phyloP scores from a whole-genome alignment of 2,797 vertebrate species.

The Pristis pectinata region DNA sequence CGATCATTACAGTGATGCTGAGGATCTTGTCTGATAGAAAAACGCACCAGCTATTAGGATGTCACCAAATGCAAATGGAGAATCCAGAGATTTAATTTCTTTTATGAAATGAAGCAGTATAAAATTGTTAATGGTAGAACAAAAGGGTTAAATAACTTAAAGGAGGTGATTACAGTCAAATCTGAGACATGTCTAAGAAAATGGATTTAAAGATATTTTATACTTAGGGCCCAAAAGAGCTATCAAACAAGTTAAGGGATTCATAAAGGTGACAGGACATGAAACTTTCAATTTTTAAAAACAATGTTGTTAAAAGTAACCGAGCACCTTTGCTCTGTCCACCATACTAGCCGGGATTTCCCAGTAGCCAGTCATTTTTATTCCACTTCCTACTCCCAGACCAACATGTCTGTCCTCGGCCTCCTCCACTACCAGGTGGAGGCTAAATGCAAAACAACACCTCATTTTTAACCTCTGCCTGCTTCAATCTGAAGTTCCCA shows the following conservation, averaged over 20 bases:
- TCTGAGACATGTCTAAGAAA: background rate
- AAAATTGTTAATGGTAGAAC: conserved; percentile 15
- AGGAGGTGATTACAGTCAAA: background rate
- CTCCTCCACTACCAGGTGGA: too few species aligned
- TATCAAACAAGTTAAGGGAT: background rate
- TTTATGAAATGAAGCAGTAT: background rate
- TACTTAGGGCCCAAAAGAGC: background rate
- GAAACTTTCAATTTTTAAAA: too few species aligned
- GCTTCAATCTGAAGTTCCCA: too few species aligned
- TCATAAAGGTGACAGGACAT: background rate
- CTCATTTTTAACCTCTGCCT: too few species aligned
- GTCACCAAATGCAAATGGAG: too few species aligned
- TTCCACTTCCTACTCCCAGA: too few species aligned
- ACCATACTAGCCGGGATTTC: too few species aligned
- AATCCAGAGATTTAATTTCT: background rate
- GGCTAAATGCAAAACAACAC: too few species aligned
- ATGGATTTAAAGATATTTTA: background rate
- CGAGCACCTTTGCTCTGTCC: too few species aligned
- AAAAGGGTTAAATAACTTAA: background rate
- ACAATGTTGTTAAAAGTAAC: too few species aligned
- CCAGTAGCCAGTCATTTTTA: too few species aligned
- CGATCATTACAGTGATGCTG: background rate
- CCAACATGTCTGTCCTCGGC: too few species aligned
- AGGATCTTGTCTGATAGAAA: background rate
- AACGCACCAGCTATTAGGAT: background rate